A percentile compares a stretch with the other conserved stretches of the same genome.
These are phyloP conservation scores for Apamea anceps DNA, from an alignment of 2,888 invertebrate genomes.

Conservation along the genomic window DNA sequence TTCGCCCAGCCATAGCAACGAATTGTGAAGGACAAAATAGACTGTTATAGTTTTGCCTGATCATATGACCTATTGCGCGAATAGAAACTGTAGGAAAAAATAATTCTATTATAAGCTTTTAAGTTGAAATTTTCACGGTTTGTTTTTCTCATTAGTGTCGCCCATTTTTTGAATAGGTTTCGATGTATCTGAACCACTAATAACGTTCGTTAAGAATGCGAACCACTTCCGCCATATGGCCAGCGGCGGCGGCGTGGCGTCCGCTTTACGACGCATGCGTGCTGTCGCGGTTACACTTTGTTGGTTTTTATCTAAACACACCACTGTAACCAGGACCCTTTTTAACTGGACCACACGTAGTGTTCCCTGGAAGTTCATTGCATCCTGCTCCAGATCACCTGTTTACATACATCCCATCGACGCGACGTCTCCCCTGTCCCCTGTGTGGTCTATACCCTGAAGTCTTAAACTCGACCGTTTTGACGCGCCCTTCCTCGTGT, in stretches of 20 bases:
- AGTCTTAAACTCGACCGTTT: conserved; percentile 51
- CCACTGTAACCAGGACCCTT: conserved; percentile 60
- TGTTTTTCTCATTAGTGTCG: conserved; percentile 60
- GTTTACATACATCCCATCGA: conserved; percentile 68
- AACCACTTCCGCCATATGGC: conserved; percentile 85
- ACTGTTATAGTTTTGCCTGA: conserved; percentile 19
- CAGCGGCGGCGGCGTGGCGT: conserved; percentile 69
- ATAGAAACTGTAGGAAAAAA: conserved; percentile 16
- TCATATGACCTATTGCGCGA: conserved; percentile 16
- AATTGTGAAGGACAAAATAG: conserved; percentile 31
- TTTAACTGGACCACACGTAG: conserved; percentile 73
- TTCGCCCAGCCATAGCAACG: conserved; percentile 62
- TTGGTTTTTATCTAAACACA: conserved; percentile 77
- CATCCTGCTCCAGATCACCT: conserved; percentile 69
- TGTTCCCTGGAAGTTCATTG: conserved; percentile 67
- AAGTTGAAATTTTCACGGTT: conserved; percentile 35
- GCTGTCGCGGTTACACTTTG: conserved; percentile 77
- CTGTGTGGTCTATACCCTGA: conserved; percentile 71
- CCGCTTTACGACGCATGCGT: conserved; percentile 73
- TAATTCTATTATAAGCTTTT: neutral
- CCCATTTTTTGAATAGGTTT: conserved; percentile 63
- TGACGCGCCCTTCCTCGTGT: conserved; percentile 47
- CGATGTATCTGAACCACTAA: conserved; percentile 64
- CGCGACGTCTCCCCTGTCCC: conserved; percentile 57
- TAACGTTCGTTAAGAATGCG: conserved; percentile 73